Evolutionary conservation across 2,113 vertebrate species (phyloP).

Genomic region (Pithys albifrons): DNA sequence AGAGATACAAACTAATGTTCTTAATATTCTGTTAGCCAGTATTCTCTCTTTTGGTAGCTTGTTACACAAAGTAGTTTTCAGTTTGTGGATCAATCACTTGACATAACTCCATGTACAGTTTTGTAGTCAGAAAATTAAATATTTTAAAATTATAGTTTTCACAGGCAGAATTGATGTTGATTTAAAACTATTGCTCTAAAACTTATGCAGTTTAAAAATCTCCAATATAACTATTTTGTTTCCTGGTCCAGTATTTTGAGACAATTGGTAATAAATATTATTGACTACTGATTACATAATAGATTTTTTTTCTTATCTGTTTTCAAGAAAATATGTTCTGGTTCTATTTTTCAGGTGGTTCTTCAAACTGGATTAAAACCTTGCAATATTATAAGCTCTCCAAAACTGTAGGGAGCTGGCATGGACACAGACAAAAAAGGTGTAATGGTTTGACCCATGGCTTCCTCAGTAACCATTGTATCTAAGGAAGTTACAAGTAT

Average conservation of each 20-base stretch:
- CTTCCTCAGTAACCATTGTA: no score
- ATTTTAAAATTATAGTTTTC: neutral
- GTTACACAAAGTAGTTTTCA: neutral
- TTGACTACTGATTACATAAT: neutral
- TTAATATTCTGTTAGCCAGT: neutral
- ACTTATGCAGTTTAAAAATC: neutral
- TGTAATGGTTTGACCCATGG: no score
- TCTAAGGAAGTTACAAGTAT: no score
- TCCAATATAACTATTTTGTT: neutral
- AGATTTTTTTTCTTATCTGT: neutral
- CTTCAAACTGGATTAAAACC: neutral
- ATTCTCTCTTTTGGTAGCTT: neutral
- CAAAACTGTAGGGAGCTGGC: neutral
- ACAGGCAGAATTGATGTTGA: neutral
- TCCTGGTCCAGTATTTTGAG: neutral
- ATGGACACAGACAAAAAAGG: neutral
- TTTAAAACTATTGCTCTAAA: neutral
- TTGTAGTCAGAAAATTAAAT: neutral
- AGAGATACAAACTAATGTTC: neutral
- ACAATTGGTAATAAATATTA: neutral
- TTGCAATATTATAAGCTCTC: neutral
- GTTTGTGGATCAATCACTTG: neutral
- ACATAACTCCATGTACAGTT: accelerated
- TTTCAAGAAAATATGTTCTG: neutral
- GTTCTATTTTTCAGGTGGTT: neutral